A percentile compares a stretch with the other conserved stretches of the same genome.
Conservation (phyloP, 2,888 invertebrate genomes). For the Ashinkailepas kermadecensis region DNA sequence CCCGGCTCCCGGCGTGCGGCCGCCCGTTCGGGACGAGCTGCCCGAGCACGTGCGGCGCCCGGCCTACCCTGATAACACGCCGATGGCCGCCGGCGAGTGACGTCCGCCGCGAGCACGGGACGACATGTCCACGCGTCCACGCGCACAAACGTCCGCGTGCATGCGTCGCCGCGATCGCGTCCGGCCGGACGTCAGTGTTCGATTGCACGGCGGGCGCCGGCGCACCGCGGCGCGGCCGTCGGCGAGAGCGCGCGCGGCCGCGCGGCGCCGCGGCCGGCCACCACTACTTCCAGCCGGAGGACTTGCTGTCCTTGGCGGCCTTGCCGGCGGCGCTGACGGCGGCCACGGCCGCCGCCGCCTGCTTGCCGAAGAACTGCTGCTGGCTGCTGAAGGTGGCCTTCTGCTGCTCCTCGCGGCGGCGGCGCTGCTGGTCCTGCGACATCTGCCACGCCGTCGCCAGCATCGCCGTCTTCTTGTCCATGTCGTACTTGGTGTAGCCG, state of each 20-base stretch:
- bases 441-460: conserved; percentile 18
- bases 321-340: neutral
- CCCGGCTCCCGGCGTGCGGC: too few species aligned
- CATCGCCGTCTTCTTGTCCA: conserved; percentile 23
- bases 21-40: too few species aligned
- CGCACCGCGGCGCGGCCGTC: too few species aligned
- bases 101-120: neutral
- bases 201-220: too few species aligned
- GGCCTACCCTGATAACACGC: neutral
- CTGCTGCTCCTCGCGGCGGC: conserved; percentile 16
- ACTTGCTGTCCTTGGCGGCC: neutral
- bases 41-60: too few species aligned
- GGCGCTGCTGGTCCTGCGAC: conserved; percentile 17
- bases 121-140: neutral
- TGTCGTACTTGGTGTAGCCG: conserved; percentile 11
- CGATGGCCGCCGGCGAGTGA: neutral
- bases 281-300: conserved; percentile 8
- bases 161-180: too few species aligned
- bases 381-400: neutral
- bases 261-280: too few species aligned
- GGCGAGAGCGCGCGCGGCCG: too few species aligned
- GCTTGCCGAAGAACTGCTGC: conserved; percentile 22
- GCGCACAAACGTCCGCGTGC: too few species aligned
- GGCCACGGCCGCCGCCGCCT: neutral
- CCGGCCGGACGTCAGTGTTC: too few species aligned